Base-by-base conservation (phyloP, 2,797 vertebrate genomes). In the Aselliscus stoliczkanus region DNA sequence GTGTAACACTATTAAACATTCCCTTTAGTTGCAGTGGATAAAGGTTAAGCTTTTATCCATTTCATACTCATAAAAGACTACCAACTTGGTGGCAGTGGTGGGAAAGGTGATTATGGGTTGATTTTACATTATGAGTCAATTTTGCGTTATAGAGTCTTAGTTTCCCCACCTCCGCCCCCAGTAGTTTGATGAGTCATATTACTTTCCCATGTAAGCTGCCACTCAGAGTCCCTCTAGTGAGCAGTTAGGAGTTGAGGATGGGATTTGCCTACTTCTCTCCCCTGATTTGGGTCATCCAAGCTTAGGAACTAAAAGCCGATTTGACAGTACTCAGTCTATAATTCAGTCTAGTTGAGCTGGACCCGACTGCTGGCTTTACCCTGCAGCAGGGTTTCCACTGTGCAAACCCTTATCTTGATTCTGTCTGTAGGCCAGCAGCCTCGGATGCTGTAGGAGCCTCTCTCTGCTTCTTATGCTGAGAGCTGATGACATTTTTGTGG, bases 1-100 rank as follows among this genome's bases (percentile, higher is more conserved):
- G 96, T 96, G 96, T 88, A 94, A 89, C 79, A 73, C 70, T 60
- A 18, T 88, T 84, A 85, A 84, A 67, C 34, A 79, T 70, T 83
- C 95, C 79, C 47, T 34, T 82, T 75, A 70, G 39, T 58, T 85
- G 23, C 50, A 75, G 34, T 29, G 70, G 65, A 88, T 83, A 31
- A 90, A 83, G 34, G 29, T 79, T 90, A 39, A 73, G 67, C 85
- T 93, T 88, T 83, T 88, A 47, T 65, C 60, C 39, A 80, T 83
- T 92, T 93, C 6, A 31, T 47, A 47, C 23, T 88, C 21, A 65
- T 2, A 58, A 77, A 31, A 70, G 72, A 73, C 10, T 44, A 37
- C 58, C 12, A 70, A 23, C 20, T 89, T 85, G 72, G 15, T 85
- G 52, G 8, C 17, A 31, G 3, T 69, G 34, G 27, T 88, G 31